Base-by-base conservation (phyloP, 2,113 vertebrate species). In the Salvator merianae region DNA sequence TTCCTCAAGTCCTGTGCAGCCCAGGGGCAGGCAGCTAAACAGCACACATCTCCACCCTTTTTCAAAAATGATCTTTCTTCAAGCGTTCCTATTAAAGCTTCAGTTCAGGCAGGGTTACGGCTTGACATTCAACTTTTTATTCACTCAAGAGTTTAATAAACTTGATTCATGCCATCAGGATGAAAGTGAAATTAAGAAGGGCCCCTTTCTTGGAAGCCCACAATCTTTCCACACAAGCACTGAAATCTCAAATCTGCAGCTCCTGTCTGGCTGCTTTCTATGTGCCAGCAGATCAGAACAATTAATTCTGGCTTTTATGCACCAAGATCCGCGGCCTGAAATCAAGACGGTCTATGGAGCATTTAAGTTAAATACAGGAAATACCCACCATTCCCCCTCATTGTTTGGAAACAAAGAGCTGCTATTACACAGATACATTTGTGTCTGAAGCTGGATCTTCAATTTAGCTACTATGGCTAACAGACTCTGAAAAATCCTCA, bases 291-390 rank as follows among this genome's bases (percentile, higher is more conserved):
- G 79, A 76, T 65, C 50, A 73, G 59, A 88, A 77, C n/a, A 79
- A 93, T 93, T 92, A 90, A 91, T 93, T 91, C 84, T 91, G 83
- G 59, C 36, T 62, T 91, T 68, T 88, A 88, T 86, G 83, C 90
- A 91, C 79, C 86, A 50, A 80, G 81, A 89, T 91, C 90, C 90
- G 43, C 9, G 9, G n/a, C n/a, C n/a, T n/a, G n/a, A n/a, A n/a
- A n/a, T n/a, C n/a, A n/a, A n/a, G n/a, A n/a, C n/a, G n/a, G n/a
- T n/a, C n/a, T n/a, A n/a, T n/a, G n/a, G n/a, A n/a, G n/a, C n/a
- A n/a, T n/a, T n/a, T n/a, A n/a, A n/a, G n/a, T n/a, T n/a, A n/a
- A n/a, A n/a, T n/a, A n/a, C n/a, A n/a, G n/a, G n/a, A n/a, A n/a
- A n/a, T n/a, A n/a, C n/a, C n/a, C n/a, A n/a, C n/a, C n/a, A n/a